These are phyloP conservation scores for Andrena flavipes DNA, from an alignment of 2,888 invertebrate genomes.

Conservation along the genomic window DNA sequence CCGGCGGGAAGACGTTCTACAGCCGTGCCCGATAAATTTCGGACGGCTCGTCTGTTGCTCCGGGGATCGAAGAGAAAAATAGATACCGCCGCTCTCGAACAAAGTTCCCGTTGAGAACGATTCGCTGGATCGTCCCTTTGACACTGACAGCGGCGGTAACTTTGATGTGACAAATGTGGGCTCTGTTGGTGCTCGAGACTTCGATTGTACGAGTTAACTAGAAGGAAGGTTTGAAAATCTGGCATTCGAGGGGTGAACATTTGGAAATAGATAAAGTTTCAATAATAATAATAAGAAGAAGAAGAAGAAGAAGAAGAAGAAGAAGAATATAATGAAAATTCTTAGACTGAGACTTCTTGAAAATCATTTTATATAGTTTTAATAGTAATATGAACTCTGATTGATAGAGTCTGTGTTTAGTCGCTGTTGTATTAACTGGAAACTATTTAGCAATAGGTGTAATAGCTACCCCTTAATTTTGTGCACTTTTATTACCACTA, in stretches of 20 bases:
- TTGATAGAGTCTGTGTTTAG: too few species aligned
- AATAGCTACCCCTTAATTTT: too few species aligned
- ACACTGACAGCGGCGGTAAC: background rate
- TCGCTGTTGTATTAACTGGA: too few species aligned
- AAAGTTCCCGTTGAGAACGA: slow-evolving; percentile 4
- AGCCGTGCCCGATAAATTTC: slow-evolving; percentile 62
- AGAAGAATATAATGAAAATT: too few species aligned
- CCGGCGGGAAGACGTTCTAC: slow-evolving; percentile 45
- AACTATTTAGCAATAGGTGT: too few species aligned
- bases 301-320: too few species aligned
- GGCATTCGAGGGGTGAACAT: background rate
- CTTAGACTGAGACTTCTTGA: too few species aligned
- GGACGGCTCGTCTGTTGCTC: background rate
- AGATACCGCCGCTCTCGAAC: background rate
- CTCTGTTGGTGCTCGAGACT: background rate
- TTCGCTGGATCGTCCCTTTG: slow-evolving; percentile 1
- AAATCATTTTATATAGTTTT: too few species aligned
- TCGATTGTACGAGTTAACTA: background rate
- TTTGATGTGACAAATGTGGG: background rate
- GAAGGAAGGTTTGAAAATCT: background rate
- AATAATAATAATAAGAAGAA: background rate
- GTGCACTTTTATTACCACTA: too few species aligned
- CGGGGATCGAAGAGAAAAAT: slow-evolving; percentile 45
- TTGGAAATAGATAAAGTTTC: background rate
- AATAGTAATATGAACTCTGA: too few species aligned